Evolutionary conservation across 2,113 vertebrate species (phyloP).

Genomic region (Mus spicilegus): DNA sequence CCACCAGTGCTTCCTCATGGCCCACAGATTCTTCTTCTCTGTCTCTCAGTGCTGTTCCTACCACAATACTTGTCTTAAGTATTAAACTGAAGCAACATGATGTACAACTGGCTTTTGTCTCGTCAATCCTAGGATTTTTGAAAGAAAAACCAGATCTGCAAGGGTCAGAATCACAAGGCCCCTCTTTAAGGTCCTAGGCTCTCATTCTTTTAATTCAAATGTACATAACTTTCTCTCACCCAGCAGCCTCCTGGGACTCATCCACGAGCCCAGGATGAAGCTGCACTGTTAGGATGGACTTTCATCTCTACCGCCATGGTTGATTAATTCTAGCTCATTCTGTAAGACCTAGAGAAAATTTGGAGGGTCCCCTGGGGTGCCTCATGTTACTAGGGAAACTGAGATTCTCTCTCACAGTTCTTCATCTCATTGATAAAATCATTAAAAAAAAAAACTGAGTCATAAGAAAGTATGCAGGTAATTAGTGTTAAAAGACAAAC

Average conservation of each 20-base stretch:
- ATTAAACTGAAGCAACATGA: conserved; percentile 76
- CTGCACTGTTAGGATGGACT: rapidly evolving
- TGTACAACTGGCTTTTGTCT: conserved; percentile 79
- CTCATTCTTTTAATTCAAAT: background rate
- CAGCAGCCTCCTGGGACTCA: rapidly evolving
- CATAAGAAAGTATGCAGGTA: background rate
- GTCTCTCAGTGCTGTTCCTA: conserved; percentile 66
- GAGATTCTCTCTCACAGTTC: background rate
- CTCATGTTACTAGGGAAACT: background rate
- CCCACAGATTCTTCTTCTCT: conserved; percentile 62
- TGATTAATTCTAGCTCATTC: background rate
- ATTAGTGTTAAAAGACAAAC: background rate
- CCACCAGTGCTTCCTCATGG: conserved; percentile 17
- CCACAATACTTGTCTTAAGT: conserved; percentile 78
- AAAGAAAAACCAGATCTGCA: background rate
- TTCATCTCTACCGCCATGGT: background rate
- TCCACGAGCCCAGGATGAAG: background rate
- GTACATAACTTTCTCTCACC: background rate
- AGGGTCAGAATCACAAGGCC: background rate
- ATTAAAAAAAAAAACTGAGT: background rate
- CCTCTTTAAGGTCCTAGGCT: background rate
- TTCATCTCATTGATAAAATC: background rate
- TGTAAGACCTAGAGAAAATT: background rate
- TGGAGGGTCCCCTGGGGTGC: too few relatives aligned
- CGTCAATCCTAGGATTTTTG: background rate